Base-by-base conservation (phyloP, 2,888 invertebrate genomes). In the Drosophila atroscutellata region DNA sequence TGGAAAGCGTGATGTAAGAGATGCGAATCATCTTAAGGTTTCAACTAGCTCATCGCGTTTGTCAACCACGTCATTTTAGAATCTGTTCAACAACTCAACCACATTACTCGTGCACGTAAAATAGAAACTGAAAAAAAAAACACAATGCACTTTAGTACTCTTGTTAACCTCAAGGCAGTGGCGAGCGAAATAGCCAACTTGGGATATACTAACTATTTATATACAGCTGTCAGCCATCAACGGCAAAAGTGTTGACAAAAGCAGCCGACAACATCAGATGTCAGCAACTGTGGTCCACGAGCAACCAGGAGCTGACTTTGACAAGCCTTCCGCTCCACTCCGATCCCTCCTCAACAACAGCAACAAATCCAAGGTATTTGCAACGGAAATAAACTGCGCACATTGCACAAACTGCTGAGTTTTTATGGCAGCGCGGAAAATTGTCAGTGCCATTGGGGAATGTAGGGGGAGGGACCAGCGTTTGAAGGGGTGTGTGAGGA, bases 311-410 rank as follows among this genome's bases (percentile, higher is more conserved):
- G 80, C 47, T 71, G 77, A 58, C 65, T 69, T 74, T 63, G 65
- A 65, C 75, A 64, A 56, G 15, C 56, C 51, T 5, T 8, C 9
- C 47, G 24, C 45, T 24, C 24, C 45, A 24, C 20, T 30, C 20
- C 49, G 45, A 8, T 34, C 34, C 15, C 20, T 6, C 32, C 24
- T 2, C 39, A 56, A 15, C 9, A 39, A 28, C 42, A 51, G 67
- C 63, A 59, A 76, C 84, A 84, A 84, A 89, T 89, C 85, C 85
- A 80, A 86, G 85, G 85, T 86, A 86, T 85, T 87, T 89, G 85
- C 90, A 85, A 78, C 83, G 88, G 90, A 89, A 86, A 89, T 85
- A 89, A 89, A 86, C 83, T 89, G 90, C 80, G 87, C 87, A 80
- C 77, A 81, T 83, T 88, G 89, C 85, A 87, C 63, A 87, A 87